Conservation (phyloP, 2,888 invertebrate species). For the Tryphoninae sp. region DNA sequence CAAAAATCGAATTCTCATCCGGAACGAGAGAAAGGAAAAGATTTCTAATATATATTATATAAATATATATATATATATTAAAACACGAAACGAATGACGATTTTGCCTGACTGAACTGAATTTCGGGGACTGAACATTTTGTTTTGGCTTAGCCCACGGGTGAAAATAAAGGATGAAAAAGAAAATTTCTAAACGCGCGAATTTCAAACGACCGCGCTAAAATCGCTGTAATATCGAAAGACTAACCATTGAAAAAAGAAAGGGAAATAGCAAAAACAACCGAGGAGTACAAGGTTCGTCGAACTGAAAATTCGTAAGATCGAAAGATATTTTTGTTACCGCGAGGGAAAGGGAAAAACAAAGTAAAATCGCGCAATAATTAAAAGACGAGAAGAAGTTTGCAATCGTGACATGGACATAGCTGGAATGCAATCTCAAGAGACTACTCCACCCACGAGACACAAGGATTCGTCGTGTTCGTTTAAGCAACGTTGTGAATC, state of each 20-base stretch:
- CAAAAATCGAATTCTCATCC: conserved; percentile 20
- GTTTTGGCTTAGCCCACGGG: neutral
- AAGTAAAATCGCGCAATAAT: neutral
- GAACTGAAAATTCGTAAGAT: conserved; percentile 18
- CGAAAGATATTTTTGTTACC: conserved; percentile 44
- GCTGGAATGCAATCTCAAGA: conserved; percentile 19
- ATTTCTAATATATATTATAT: neutral
- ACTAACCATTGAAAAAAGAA: neutral
- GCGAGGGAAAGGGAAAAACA: conserved; percentile 3
- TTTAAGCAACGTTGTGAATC: too few species aligned
- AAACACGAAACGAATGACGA: conserved; percentile 11
- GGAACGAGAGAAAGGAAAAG: conserved; percentile 10
- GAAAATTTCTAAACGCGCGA: neutral
- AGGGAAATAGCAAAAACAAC: neutral
- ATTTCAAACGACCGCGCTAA: conserved; percentile 6
- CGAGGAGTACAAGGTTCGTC: neutral
- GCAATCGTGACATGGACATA: neutral
- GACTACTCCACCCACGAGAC: neutral
- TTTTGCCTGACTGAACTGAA: conserved; percentile 23
- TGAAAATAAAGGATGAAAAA: conserved; percentile 9
- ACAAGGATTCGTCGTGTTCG: too few species aligned
- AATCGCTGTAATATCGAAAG: conserved; percentile 18
- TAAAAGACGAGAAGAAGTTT: neutral
- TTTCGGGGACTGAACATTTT: conserved; percentile 12
- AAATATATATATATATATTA: conserved; percentile 20